Conservation (phyloP, 2,797 vertebrate species). For the Sebastes taczanowskii region DNA sequence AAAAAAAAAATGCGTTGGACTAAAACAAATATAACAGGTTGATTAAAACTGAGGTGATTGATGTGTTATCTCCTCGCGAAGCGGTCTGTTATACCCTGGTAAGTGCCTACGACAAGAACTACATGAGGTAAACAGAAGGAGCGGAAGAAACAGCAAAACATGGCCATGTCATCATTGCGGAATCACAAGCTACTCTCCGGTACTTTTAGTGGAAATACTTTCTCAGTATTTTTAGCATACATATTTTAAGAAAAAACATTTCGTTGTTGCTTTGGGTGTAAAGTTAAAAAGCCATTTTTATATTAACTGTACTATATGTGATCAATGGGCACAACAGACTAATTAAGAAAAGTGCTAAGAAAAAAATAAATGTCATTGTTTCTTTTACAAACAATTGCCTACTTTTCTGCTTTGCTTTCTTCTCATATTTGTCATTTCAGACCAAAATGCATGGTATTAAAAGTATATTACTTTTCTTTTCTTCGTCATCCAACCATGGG, state of each 20-base stretch:
- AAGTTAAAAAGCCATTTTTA: slow-evolving; percentile 89
- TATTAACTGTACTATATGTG: slow-evolving; percentile 87
- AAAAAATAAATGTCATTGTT: slow-evolving; percentile 87
- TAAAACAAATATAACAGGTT: slow-evolving; percentile 58
- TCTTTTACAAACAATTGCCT: slow-evolving; percentile 80
- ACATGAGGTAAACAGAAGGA: slow-evolving; percentile 66
- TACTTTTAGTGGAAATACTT: slow-evolving; percentile 81
- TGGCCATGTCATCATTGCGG: slow-evolving; percentile 75
- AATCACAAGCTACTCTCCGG: slow-evolving; percentile 79
- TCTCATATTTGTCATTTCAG: not conserved
- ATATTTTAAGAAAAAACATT: slow-evolving; percentile 83
- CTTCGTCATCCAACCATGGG: not conserved
- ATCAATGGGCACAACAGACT: slow-evolving; percentile 85
- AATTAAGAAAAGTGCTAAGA: slow-evolving; percentile 80
- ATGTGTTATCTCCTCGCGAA: slow-evolving; percentile 54
- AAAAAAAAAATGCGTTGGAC: slow-evolving; percentile 32
- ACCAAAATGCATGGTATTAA: not conserved
- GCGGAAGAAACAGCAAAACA: slow-evolving; percentile 62
- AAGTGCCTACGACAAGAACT: slow-evolving; percentile 86
- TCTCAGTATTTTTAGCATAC: slow-evolving; percentile 86
- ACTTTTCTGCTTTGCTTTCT: slow-evolving; percentile 56
- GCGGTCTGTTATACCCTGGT: slow-evolving; percentile 78
- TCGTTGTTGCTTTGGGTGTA: slow-evolving; percentile 87
- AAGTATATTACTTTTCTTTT: not conserved
- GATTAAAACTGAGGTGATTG: slow-evolving; percentile 54